Base-by-base conservation (phyloP, 2,797 vertebrate genomes). In the Buceros bicornis region DNA sequence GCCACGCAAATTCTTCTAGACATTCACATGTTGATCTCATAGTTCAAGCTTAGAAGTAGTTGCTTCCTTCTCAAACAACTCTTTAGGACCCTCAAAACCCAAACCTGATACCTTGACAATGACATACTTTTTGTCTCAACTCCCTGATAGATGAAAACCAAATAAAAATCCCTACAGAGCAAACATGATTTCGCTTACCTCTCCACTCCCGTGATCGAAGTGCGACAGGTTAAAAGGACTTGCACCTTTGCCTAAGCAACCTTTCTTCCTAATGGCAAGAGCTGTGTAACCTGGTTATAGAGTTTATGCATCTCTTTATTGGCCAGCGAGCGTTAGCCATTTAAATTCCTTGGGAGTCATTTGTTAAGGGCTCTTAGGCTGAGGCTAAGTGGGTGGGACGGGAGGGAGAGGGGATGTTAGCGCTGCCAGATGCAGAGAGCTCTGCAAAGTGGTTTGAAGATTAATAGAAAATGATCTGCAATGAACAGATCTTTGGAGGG, bases 301-400 rank as follows among this genome's bases (percentile, higher is more conserved):
- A 83, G 42, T 79, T 94, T 92, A 89, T 91, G 71, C 54, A 89
- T 86, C 83, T 96, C 94, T 96, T 97, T 97, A 98, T 98, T 98
- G 98, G 98, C 94, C 96, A 97, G 88, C 51, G 71, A 97, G 95
- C 66, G 65, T 96, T 95, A 94, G 94, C 96, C 97, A 98, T 97
- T 98, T 98, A 97, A 97, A 98, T 97, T 98, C 98, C 97, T 97
- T 94, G 97, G 97, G 95, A 98, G 96, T 97, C 97, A 98, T 98
- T 98, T 98, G 98, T 97, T 98, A 95, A 98, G 97, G 95, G 97
- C 97, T 98, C 95, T 97, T 95, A 95, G 92, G 96, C 90, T 96
- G 89, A 96, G 95, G 87, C 94, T 79, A 89, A 94, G 96, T 96
- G 97, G 97, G 97, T 97, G 98, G 97, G 92, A 96, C 96, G 31